phyloP scores from a whole-genome alignment of 35 echinoderm and acorn worm species.

The Acanthaster planci region DNA sequence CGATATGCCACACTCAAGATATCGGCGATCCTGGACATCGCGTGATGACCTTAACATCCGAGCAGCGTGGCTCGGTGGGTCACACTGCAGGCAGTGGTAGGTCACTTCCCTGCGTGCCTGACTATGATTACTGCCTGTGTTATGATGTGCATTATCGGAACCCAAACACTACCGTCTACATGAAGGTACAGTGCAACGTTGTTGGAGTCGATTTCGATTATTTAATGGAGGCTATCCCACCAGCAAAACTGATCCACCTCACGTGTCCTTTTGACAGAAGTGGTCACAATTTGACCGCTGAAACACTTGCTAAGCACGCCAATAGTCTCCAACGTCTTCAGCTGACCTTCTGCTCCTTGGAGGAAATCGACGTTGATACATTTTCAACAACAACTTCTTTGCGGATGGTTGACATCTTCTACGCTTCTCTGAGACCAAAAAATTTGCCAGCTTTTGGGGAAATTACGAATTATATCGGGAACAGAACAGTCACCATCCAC shows the following conservation, averaged over 20 bases:
- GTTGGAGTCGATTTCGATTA: background rate
- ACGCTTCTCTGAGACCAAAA: background rate
- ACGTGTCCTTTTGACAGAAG: background rate
- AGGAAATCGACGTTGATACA: background rate
- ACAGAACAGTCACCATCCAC: background rate
- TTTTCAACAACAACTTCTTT: background rate
- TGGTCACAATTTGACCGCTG: background rate
- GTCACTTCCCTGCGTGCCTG: too few species aligned
- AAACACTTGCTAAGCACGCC: background rate
- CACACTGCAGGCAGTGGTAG: too few species aligned
- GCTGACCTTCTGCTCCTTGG: background rate
- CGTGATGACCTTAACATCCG: too few species aligned
- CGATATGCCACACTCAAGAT: too few species aligned
- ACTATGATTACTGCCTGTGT: too few species aligned
- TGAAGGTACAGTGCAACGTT: background rate
- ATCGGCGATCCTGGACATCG: too few species aligned
- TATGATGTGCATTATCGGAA: too few species aligned
- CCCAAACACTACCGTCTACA: too few species aligned
- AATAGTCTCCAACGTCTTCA: background rate
- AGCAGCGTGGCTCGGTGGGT: too few species aligned
- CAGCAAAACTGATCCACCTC: background rate
- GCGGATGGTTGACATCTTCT: background rate
- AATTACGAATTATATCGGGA: background rate
- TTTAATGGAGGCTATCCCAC: background rate
- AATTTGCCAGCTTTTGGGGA: conserved; percentile 1